Evolutionary conservation across 1,140 invertebrate species (phyloP).

Genomic region (Penaeus japonicus): DNA sequence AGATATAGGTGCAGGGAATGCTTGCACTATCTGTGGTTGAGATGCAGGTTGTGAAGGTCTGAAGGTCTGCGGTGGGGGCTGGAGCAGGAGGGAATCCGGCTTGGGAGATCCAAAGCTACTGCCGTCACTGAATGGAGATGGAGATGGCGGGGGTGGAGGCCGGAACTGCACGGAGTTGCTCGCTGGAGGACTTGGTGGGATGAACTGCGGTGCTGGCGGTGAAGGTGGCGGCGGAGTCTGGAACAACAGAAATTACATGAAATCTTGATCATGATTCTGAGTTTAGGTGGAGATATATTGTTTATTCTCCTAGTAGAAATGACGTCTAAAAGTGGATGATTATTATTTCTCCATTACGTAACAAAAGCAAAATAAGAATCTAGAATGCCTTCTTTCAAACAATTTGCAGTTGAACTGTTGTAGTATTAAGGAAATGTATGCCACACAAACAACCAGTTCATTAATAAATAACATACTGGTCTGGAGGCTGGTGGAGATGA

Average conservation of each 20-base stretch:
- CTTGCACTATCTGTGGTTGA: too few relatives aligned
- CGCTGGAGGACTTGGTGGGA: neutral
- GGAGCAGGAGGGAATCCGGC: neutral
- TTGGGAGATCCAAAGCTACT: neutral
- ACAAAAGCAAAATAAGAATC: neutral
- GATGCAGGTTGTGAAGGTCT: neutral
- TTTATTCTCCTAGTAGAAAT: neutral
- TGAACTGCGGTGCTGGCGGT: neutral
- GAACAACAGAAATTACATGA: neutral
- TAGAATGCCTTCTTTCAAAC: neutral
- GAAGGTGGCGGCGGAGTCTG: neutral
- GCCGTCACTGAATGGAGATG: neutral
- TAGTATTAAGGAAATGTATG: neutral
- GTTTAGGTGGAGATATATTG: neutral
- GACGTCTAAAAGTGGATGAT: neutral
- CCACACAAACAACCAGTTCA: neutral
- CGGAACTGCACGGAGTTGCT: neutral
- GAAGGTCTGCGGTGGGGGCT: neutral
- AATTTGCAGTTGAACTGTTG: neutral
- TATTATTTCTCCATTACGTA: neutral
- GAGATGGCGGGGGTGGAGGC: neutral
- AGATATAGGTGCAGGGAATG: conserved; percentile 11
- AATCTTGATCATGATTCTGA: neutral
- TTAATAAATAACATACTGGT: neutral
- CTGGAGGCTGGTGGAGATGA: neutral